A percentile compares a stretch with the other conserved stretches of the same genome.
These are phyloP conservation scores for Alethe castanea DNA, from an alignment of 2,113 vertebrate species.

Conservation along the genomic window DNA sequence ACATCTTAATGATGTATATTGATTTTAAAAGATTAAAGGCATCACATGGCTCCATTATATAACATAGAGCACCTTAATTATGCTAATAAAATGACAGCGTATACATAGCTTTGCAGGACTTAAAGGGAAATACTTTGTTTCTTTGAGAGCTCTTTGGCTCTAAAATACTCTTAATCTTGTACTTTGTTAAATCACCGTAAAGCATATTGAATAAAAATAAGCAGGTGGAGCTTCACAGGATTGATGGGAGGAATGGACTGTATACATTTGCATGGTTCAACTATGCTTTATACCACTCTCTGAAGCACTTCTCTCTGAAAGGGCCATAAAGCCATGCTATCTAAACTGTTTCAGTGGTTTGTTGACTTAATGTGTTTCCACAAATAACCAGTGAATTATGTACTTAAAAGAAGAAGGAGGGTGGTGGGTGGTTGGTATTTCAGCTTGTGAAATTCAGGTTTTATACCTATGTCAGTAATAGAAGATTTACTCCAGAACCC, in stretches of 20 bases:
- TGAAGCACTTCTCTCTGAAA: not conserved
- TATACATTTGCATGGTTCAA: not conserved
- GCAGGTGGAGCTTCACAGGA: not conserved
- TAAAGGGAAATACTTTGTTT: conserved; percentile 11
- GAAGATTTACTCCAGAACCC: conserved; percentile 23
- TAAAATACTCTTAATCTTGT: not conserved
- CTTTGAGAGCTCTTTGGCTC: not conserved
- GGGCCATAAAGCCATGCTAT: not conserved
- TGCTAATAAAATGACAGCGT: not conserved
- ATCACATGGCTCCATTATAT: conserved; percentile 12
- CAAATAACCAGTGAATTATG: not conserved
- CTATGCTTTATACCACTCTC: not conserved
- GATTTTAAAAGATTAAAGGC: conserved; percentile 35
- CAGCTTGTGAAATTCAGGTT: not conserved
- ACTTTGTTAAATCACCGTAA: not conserved
- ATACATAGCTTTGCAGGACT: not conserved
- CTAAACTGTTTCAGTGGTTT: not conserved
- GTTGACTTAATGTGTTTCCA: not conserved
- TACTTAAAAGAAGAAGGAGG: not conserved
- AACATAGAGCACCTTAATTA: not conserved
- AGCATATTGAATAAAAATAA: not conserved
- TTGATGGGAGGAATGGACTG: not conserved
- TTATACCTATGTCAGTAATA: not conserved
- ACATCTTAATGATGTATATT: not conserved
- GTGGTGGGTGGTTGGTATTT: not conserved